Conservation (phyloP, 1,140 invertebrate species). For the Drosophila ficusphila region DNA sequence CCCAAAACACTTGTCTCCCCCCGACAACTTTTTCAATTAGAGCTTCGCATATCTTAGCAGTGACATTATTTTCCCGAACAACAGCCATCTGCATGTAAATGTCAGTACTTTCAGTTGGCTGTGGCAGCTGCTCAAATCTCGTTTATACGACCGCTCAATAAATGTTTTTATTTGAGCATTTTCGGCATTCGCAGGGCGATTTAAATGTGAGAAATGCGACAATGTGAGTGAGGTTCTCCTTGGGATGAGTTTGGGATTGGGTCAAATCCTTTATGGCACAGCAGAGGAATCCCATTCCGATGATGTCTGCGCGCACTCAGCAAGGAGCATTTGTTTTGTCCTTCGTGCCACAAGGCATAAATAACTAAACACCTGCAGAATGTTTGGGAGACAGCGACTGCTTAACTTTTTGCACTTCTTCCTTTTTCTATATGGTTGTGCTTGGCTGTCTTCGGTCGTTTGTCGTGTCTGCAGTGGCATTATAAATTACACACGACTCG, state of each 20-base stretch:
- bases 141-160: conserved; percentile 47
- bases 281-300: conserved; percentile 13
- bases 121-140: conserved; percentile 37
- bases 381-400: conserved; percentile 44
- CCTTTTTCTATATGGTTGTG: conserved; percentile 12
- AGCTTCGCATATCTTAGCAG: conserved; percentile 22
- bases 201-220: conserved; percentile 42
- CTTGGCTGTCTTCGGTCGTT: conserved; percentile 37
- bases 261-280: conserved; percentile 54
- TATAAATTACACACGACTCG: conserved; percentile 71
- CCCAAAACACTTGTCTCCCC: neutral
- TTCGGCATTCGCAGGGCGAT: conserved; percentile 9
- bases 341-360: conserved; percentile 77
- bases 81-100: conserved; percentile 23
- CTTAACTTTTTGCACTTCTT: conserved; percentile 4
- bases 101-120: conserved; percentile 22
- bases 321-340: conserved; percentile 65
- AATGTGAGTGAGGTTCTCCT: conserved; percentile 1
- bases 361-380: conserved; percentile 81
- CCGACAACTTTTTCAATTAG: conserved; percentile 48
- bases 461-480: conserved; percentile 68
- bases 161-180: conserved; percentile 62
- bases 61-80: conserved; percentile 19
- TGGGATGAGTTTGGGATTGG: conserved; percentile 47
- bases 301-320: conserved; percentile 38